Conservation (phyloP, 2,113 vertebrate species). For the Madoqua kirkii region DNA sequence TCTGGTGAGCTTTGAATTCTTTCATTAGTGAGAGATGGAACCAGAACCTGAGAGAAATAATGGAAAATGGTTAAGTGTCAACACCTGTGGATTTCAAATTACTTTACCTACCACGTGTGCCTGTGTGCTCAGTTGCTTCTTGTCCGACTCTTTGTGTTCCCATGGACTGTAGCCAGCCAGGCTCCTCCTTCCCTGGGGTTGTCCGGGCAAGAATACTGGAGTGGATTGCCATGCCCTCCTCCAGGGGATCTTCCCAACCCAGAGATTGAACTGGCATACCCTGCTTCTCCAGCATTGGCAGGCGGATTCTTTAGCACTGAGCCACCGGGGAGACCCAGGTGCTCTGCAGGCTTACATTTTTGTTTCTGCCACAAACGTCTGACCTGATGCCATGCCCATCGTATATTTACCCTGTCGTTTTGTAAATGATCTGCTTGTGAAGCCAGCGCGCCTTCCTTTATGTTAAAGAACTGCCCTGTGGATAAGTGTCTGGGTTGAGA, state of each 20-base stretch:
- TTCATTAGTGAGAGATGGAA: constrained; percentile 6
- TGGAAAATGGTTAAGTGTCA: not conserved
- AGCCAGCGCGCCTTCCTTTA: not conserved
- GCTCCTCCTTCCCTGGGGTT: not conserved
- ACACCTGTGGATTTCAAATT: not conserved
- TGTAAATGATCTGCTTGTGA: not conserved
- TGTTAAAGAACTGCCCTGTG: not conserved
- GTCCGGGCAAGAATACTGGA: not conserved
- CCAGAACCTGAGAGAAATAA: constrained; percentile 14
- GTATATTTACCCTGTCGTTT: not conserved
- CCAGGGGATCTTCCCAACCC: not conserved
- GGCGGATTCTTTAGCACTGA: not conserved
- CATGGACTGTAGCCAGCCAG: not conserved
- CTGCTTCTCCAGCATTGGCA: not conserved
- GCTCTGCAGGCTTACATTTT: not conserved
- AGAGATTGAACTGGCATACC: not conserved
- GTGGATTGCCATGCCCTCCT: not conserved
- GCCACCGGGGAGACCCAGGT: not conserved
- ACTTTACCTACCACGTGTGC: not conserved
- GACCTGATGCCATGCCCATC: not conserved
- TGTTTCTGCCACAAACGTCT: not conserved
- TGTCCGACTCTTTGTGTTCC: not conserved
- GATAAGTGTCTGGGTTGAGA: not conserved
- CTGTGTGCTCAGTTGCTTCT: not conserved
- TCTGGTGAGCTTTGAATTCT: no score